Percentiles rank a stretch among this genome's conserved stretches.
Conservation (phyloP, 2,797 vertebrate genomes). For the Rhinatrema bivittatum region DNA sequence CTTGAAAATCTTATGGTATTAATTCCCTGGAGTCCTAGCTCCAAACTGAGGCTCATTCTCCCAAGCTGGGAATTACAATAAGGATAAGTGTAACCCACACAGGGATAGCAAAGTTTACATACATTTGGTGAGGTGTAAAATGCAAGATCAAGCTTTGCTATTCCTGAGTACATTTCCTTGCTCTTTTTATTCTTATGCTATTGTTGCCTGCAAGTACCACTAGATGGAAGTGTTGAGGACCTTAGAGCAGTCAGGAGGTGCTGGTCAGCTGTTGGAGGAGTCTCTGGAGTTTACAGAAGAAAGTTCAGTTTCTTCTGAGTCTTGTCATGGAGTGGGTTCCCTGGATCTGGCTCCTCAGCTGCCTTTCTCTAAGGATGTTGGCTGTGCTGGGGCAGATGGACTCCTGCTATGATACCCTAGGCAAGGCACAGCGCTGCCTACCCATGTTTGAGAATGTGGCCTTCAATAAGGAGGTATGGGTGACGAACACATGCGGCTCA, state of each 20-base stretch:
- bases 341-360: slow-evolving; percentile 22
- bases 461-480: slow-evolving; percentile 59
- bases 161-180: too few species aligned
- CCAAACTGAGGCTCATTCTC: too few species aligned
- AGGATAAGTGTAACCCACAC: too few species aligned
- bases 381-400: slow-evolving; percentile 51
- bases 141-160: too few species aligned
- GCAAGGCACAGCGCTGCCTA: slow-evolving; percentile 67
- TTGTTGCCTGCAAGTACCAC: too few species aligned
- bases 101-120: too few species aligned
- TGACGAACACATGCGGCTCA: slow-evolving; percentile 73
- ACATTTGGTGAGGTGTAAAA: too few species aligned
- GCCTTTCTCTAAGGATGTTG: slow-evolving; percentile 3
- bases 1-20: too few species aligned
- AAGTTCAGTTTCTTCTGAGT: background rate
- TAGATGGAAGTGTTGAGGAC: background rate
- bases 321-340: slow-evolving; percentile 15
- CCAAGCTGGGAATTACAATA: too few species aligned
- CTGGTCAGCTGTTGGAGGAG: slow-evolving; percentile 1
- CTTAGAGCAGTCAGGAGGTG: background rate
- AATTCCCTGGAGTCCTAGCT: too few species aligned
- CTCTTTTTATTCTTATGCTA: too few species aligned
- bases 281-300: too few species aligned
- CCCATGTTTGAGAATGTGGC: slow-evolving; percentile 83
- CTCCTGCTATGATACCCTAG: slow-evolving; percentile 62